phyloP scores from a whole-genome alignment of 2,113 vertebrate species.

The Cisticola juncidis region DNA sequence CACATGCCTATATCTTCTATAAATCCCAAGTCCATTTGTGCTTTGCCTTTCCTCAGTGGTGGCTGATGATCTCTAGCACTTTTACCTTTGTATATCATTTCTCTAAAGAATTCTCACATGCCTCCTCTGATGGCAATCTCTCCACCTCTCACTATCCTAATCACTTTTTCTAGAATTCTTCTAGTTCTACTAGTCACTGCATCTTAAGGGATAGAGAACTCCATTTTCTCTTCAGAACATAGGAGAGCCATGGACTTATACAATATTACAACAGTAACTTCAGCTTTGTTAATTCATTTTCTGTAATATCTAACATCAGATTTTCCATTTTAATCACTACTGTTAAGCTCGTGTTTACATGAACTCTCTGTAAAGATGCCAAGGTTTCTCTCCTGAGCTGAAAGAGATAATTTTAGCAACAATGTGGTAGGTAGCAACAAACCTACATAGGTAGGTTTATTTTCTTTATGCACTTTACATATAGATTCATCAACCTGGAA shows the following conservation, averaged over 20 bases:
- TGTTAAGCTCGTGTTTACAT: neutral
- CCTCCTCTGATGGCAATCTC: neutral
- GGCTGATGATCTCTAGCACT: neutral
- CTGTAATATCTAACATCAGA: neutral
- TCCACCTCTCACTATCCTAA: neutral
- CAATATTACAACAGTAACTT: neutral
- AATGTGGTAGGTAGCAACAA: neutral
- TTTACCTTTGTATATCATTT: neutral
- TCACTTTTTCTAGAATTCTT: neutral
- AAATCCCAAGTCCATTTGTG: neutral
- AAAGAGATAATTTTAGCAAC: neutral
- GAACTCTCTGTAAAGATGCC: neutral
- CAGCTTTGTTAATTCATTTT: neutral
- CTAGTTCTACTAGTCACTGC: neutral
- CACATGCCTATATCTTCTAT: neutral
- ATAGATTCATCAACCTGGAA: neutral
- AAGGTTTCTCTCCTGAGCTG: neutral
- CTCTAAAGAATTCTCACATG: neutral
- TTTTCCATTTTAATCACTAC: neutral
- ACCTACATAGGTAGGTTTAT: neutral
- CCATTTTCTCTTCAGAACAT: neutral
- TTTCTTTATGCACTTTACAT: neutral
- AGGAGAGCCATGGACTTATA: neutral
- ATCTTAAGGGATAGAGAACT: neutral
- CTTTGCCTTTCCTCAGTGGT: neutral